Evolutionary conservation across 2,113 vertebrate species (phyloP).

Genomic region (Eulacestoma nigropectus): DNA sequence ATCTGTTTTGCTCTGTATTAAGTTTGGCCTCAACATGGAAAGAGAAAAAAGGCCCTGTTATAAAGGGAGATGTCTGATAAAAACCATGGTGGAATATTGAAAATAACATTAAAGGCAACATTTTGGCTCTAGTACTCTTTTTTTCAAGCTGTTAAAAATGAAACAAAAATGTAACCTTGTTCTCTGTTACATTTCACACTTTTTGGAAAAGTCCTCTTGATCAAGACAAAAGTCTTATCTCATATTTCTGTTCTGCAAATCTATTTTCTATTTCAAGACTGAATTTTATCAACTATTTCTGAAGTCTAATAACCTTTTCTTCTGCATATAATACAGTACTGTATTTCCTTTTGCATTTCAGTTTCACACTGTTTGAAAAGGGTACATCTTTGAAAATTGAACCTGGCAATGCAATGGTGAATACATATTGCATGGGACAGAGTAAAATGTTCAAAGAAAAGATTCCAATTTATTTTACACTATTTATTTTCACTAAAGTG

Average conservation of each 20-base stretch:
- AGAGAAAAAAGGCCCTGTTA: slow-evolving; percentile 11
- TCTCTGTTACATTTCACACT: slow-evolving; percentile 4
- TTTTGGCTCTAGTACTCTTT: background rate
- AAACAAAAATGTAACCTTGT: background rate
- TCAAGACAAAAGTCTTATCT: background rate
- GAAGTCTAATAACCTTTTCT: background rate
- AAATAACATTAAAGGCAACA: slow-evolving; percentile 15
- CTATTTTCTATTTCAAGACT: background rate
- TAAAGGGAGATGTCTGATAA: background rate
- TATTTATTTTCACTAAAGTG: background rate
- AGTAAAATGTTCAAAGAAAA: background rate
- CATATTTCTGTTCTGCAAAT: background rate
- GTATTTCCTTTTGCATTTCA: background rate
- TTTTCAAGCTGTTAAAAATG: background rate
- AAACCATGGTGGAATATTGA: background rate
- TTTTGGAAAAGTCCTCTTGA: background rate
- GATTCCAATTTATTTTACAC: background rate
- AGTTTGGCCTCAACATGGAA: background rate
- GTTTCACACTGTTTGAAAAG: background rate
- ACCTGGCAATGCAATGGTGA: background rate
- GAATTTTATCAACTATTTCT: background rate
- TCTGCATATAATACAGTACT: background rate
- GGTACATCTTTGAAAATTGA: background rate
- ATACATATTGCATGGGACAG: background rate
- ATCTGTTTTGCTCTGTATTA: background rate